Conservation (phyloP, 2,888 invertebrate genomes). For the Operophtera brumata region DNA sequence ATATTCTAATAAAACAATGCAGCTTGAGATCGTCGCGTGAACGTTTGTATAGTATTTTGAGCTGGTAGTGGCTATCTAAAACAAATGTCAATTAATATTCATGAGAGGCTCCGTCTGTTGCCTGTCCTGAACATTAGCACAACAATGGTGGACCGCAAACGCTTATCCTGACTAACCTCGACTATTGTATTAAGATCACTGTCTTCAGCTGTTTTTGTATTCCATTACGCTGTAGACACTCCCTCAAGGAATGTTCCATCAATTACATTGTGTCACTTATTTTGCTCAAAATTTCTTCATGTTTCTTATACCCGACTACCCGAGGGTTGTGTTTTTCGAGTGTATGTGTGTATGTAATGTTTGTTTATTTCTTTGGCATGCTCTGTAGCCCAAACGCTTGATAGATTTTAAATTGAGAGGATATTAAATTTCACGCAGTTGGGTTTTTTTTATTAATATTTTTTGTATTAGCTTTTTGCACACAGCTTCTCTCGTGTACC, state of each 20-base stretch:
- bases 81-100: constrained; percentile 74
- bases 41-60: constrained; percentile 57
- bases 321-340: too few relatives aligned
- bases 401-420: too few relatives aligned
- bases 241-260: constrained; percentile 30
- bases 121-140: constrained; percentile 64
- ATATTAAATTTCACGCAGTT: too few relatives aligned
- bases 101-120: constrained; percentile 62
- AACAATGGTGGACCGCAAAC: constrained; percentile 62
- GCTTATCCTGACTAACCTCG: constrained; percentile 58
- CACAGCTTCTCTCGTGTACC: too few relatives aligned
- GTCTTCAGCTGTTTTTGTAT: constrained; percentile 53
- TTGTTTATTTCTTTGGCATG: too few relatives aligned
- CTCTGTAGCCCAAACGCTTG: too few relatives aligned
- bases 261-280: constrained; percentile 30
- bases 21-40: constrained; percentile 42
- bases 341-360: too few relatives aligned
- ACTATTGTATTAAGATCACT: constrained; percentile 58
- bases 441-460: too few relatives aligned
- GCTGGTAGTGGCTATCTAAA: constrained; percentile 52
- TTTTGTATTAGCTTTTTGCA: too few relatives aligned
- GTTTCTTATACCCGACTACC: too few relatives aligned
- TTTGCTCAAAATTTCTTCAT: constrained; percentile 5
- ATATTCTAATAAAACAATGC: constrained; percentile 36
- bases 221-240: constrained; percentile 37